These are phyloP conservation scores for Antigone vipio DNA, from an alignment of 2,113 vertebrate genomes.

Conservation along the genomic window DNA sequence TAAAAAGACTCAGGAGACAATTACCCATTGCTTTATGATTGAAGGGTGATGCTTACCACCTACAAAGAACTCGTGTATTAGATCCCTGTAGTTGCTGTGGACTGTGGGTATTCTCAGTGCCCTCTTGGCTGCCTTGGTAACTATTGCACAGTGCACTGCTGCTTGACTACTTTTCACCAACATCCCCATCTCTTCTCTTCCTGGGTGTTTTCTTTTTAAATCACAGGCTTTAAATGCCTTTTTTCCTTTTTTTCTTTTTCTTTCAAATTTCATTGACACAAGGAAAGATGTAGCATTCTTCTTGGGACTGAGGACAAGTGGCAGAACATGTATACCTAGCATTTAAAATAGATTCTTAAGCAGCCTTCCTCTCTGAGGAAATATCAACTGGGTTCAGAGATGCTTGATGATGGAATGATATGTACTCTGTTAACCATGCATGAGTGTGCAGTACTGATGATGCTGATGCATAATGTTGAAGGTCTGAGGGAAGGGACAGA, in stretches of 20 bases:
- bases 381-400: neutral
- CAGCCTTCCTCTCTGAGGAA: neutral
- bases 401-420: neutral
- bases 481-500: neutral
- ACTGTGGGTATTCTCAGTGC: neutral
- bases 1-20: neutral
- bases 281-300: neutral
- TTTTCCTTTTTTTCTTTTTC: neutral
- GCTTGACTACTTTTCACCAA: neutral
- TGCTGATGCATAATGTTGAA: neutral
- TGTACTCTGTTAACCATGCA: neutral
- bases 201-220: neutral
- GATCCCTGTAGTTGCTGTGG: neutral
- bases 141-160: fast-evolving
- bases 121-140: neutral
- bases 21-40: neutral
- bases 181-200: neutral
- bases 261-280: neutral
- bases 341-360: neutral
- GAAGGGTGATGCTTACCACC: neutral
- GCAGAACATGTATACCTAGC: neutral
- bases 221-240: neutral
- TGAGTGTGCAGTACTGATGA: neutral
- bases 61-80: neutral
- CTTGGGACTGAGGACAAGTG: neutral